These are phyloP conservation scores for Xerus rutilus DNA, from an alignment of 2,797 vertebrate genomes.

Conservation along the genomic window DNA sequence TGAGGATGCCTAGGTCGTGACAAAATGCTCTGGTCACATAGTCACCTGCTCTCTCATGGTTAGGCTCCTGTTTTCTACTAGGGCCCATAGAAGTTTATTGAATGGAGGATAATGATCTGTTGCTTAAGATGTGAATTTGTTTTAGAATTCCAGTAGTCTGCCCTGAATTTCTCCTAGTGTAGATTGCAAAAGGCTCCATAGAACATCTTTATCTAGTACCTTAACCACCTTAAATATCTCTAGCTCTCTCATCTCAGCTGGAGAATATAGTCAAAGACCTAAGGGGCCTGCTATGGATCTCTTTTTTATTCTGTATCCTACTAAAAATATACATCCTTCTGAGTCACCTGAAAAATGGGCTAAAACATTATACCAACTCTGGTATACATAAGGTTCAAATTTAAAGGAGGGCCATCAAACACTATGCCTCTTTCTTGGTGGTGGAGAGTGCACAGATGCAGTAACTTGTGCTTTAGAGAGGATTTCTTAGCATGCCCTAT, in stretches of 20 bases:
- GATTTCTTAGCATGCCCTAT: neutral
- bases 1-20: neutral
- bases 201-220: neutral
- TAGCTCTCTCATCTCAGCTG: neutral
- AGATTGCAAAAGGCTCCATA: neutral
- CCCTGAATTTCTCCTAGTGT: neutral
- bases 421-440: neutral
- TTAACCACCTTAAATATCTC: neutral
- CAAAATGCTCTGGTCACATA: neutral
- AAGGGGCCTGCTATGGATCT: fast-evolving
- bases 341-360: neutral
- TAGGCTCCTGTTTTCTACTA: neutral
- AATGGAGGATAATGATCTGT: neutral
- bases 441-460: no score
- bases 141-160: neutral
- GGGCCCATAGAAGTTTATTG: neutral
- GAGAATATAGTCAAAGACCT: neutral
- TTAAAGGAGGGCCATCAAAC: neutral
- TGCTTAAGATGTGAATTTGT: neutral
- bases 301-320: neutral
- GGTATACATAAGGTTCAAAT: neutral
- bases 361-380: neutral
- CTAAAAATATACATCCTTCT: neutral
- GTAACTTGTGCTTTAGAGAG: neutral
- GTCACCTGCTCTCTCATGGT: neutral